Conservation (phyloP, 2,888 invertebrate genomes). For the Tholera decimalis region DNA sequence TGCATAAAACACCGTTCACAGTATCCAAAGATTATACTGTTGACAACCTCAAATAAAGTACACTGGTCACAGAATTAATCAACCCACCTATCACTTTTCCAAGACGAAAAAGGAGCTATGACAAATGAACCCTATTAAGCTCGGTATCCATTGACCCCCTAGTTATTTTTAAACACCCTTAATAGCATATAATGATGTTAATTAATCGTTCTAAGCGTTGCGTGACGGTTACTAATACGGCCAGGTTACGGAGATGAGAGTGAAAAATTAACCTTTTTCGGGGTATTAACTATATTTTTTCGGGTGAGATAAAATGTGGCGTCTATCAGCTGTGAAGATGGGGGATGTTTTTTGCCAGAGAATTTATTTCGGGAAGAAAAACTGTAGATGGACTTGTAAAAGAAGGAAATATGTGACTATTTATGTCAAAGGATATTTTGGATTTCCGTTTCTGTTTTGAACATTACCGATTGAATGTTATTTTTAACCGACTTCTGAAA, state of each 20-base stretch:
- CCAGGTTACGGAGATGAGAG: constrained; percentile 47
- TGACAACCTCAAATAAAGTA: constrained; percentile 1
- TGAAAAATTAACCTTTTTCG: constrained; percentile 58
- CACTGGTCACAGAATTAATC: constrained; percentile 26
- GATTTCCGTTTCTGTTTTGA: not conserved
- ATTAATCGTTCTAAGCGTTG: constrained; percentile 65
- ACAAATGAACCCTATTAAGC: constrained; percentile 66
- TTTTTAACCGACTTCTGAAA: not conserved
- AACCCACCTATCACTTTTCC: not conserved
- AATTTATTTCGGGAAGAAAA: constrained; percentile 10
- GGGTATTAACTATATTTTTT: constrained; percentile 35
- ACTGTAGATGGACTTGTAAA: not conserved
- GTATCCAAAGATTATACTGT: not conserved
- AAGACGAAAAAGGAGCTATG: constrained; percentile 39
- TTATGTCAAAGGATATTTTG: not conserved
- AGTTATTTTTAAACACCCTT: constrained; percentile 72
- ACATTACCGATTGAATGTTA: not conserved
- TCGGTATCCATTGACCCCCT: constrained; percentile 52
- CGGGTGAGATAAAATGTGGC: constrained; percentile 18
- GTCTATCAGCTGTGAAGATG: constrained; percentile 41
- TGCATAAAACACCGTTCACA: not conserved
- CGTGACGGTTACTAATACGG: constrained; percentile 58
- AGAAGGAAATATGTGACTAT: not conserved
- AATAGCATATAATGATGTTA: constrained; percentile 72
- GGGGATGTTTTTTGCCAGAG: constrained; percentile 12